Percentiles rank a stretch among this genome's conserved stretches.
These are phyloP conservation scores for Lochmaea crataegi DNA, from an alignment of 2,888 invertebrate species.

Conservation along the genomic window DNA sequence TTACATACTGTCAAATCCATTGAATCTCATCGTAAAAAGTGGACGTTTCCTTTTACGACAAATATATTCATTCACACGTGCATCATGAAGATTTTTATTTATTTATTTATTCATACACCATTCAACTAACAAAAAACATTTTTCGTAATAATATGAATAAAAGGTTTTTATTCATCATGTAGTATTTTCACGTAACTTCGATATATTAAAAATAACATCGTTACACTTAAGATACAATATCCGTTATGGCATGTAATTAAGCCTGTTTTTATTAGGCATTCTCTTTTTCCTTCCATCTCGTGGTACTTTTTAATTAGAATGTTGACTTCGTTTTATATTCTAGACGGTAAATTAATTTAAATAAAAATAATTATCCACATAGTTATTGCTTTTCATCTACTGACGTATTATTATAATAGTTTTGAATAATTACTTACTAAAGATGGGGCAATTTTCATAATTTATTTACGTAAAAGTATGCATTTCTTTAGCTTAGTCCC, in stretches of 20 bases:
- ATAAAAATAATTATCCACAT: neutral
- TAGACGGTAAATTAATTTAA: neutral
- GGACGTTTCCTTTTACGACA: too few relatives aligned
- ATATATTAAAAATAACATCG: neutral
- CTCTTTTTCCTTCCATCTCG: neutral
- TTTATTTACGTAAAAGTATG: neutral
- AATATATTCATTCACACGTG: too few relatives aligned
- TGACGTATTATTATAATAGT: neutral
- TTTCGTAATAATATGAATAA: too few relatives aligned
- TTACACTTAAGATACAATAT: neutral
- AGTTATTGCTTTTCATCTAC: neutral
- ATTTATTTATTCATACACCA: too few relatives aligned
- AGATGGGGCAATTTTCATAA: neutral
- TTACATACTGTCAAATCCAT: too few relatives aligned
- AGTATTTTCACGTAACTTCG: neutral
- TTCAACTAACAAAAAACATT: too few relatives aligned
- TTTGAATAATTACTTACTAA: neutral
- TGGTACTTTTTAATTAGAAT: neutral
- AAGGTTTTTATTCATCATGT: neutral
- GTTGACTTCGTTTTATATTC: slow-evolving; percentile 2
- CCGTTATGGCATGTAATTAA: neutral
- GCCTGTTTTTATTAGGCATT: neutral
- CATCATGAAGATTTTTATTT: too few relatives aligned
- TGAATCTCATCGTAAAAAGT: too few relatives aligned
- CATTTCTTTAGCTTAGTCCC: neutral